A percentile compares a stretch with the other conserved stretches of the same genome.
Conservation (phyloP, 2,888 invertebrate genomes). For the Graphium colonna region DNA sequence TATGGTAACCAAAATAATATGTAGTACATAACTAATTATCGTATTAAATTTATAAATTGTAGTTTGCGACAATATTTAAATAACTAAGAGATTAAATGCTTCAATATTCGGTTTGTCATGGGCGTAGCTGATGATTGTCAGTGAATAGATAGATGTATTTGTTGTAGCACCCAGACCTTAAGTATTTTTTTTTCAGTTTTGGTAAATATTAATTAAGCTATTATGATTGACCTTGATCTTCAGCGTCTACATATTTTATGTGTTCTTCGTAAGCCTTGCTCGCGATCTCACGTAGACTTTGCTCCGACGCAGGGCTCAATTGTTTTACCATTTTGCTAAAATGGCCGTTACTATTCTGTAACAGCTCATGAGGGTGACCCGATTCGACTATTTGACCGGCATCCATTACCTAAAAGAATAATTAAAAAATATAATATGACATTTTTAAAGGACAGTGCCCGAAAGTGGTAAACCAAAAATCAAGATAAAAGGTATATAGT, state of each 20-base stretch:
- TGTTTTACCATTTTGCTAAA: conserved; percentile 83
- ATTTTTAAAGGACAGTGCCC: too few relatives aligned
- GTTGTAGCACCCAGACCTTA: not conserved
- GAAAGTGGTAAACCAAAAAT: too few relatives aligned
- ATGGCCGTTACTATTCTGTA: conserved; percentile 76
- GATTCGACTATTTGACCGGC: conserved; percentile 84
- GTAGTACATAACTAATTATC: not conserved
- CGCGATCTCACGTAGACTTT: conserved; percentile 64
- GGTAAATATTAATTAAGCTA: conserved; percentile 21
- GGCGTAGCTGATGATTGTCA: not conserved
- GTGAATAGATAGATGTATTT: not conserved
- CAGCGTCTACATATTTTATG: conserved; percentile 68
- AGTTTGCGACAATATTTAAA: not conserved
- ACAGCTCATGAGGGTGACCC: conserved; percentile 84
- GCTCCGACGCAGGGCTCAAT: conserved; percentile 76
- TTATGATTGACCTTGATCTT: conserved; percentile 41
- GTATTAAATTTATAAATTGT: not conserved
- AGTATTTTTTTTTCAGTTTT: too few relatives aligned
- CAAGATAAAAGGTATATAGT: too few relatives aligned
- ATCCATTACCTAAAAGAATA: conserved; percentile 70
- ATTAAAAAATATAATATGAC: not conserved
- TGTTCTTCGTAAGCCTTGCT: conserved; percentile 52
- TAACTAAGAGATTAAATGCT: not conserved
- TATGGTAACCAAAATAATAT: not conserved
- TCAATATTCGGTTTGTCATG: not conserved